Evolutionary conservation across 2,888 invertebrate species (phyloP).

Genomic region (Rhingia rostrata): DNA sequence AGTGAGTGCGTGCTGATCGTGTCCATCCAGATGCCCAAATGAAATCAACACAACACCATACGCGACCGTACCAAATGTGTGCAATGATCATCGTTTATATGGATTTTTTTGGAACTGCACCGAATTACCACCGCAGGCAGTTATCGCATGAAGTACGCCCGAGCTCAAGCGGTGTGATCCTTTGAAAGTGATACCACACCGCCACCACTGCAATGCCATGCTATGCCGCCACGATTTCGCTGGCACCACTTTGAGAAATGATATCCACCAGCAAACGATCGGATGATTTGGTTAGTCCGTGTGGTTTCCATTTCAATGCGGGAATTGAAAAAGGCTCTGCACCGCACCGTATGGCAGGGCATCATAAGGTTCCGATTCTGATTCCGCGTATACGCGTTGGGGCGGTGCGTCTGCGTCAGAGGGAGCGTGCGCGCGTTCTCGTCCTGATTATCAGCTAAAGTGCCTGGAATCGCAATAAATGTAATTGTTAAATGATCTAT

Average conservation of each 20-base stretch:
- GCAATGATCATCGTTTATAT: conserved; percentile 25
- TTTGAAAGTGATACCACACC: conserved; percentile 72
- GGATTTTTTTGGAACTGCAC: conserved; percentile 54
- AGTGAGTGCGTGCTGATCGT: conserved; percentile 65
- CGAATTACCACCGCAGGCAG: conserved; percentile 63
- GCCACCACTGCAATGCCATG: neutral
- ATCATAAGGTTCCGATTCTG: conserved; percentile 60
- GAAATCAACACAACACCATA: conserved; percentile 64
- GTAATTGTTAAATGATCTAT: conserved; percentile 75
- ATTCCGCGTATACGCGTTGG: conserved; percentile 18
- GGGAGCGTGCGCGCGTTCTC: conserved; percentile 66
- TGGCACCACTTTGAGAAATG: conserved; percentile 66
- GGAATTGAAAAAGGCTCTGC: conserved; percentile 50
- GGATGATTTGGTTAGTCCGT: conserved; percentile 55
- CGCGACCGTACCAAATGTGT: conserved; percentile 41
- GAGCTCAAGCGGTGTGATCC: conserved; percentile 57
- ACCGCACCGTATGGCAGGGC: conserved; percentile 22
- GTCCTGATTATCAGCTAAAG: conserved; percentile 73
- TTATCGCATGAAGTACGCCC: conserved; percentile 63
- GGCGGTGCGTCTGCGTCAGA: conserved; percentile 49
- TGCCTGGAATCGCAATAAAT: conserved; percentile 74
- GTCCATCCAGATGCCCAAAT: conserved; percentile 68
- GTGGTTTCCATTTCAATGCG: conserved; percentile 63
- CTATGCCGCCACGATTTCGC: conserved; percentile 10
- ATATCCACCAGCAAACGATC: conserved; percentile 71